Evolutionary conservation across 2,113 vertebrate species (phyloP).

Genomic region (Pterophyllum scalare): DNA sequence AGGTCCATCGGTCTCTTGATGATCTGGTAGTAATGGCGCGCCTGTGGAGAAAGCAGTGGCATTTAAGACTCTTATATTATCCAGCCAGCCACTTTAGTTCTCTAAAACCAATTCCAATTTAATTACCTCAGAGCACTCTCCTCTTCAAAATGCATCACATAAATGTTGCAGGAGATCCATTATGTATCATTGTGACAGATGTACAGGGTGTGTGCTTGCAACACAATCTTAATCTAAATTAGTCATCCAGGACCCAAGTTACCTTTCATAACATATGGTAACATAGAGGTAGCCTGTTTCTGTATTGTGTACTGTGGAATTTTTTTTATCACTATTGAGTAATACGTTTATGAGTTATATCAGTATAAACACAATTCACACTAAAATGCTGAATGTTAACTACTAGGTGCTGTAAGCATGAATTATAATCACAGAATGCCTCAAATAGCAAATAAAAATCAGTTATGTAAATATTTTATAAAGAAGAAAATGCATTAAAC

Average conservation of each 20-base stretch:
- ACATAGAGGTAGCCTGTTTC: neutral
- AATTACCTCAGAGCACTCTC: neutral
- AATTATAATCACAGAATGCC: neutral
- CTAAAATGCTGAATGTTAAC: neutral
- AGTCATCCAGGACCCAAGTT: neutral
- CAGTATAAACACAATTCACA: neutral
- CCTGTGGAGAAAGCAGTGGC: slow-evolving; percentile 76
- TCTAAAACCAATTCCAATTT: slow-evolving; percentile 9
- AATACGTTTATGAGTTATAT: neutral
- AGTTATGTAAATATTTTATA: slow-evolving; percentile 3
- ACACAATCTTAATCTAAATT: neutral
- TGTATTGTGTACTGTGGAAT: neutral
- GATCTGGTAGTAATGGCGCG: slow-evolving; percentile 98
- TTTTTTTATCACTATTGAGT: neutral
- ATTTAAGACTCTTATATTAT: neutral
- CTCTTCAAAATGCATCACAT: slow-evolving; percentile 6
- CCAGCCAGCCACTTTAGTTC: neutral
- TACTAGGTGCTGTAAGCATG: neutral
- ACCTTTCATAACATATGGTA: neutral
- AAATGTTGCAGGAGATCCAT: slow-evolving; percentile 11
- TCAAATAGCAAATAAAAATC: neutral
- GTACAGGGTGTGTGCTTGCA: neutral
- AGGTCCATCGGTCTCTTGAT: slow-evolving; percentile 99
- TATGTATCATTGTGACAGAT: slow-evolving; percentile 9
- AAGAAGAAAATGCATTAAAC: slow-evolving; percentile 5